Evolutionary conservation across 2,113 vertebrate genomes (phyloP).

Genomic region (Oxyruncus cristatus): DNA sequence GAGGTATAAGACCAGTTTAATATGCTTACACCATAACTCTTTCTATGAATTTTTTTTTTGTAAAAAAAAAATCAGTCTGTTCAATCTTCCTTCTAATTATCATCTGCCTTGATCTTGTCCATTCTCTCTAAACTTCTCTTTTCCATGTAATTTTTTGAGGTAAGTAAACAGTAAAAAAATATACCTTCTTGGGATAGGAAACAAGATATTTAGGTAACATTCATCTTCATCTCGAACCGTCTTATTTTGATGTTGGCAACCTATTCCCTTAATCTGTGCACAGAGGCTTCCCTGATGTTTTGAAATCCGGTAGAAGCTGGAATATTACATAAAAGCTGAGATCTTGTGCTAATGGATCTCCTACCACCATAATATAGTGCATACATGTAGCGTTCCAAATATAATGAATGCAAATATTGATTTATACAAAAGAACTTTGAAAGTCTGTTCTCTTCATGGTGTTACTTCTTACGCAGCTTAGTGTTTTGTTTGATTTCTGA

Average conservation of each 20-base stretch:
- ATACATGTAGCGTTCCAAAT: neutral
- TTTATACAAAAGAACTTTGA: slow-evolving; percentile 4
- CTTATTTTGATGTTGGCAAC: neutral
- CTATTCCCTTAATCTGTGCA: neutral
- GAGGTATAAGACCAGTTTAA: neutral
- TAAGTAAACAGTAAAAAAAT: neutral
- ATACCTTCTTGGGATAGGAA: neutral
- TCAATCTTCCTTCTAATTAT: neutral
- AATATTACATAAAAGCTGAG: neutral
- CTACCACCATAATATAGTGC: neutral
- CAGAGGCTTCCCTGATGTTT: neutral
- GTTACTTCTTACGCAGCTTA: neutral
- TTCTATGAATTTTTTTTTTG: neutral
- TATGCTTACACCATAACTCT: neutral
- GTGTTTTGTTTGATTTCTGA: slow-evolving; percentile 2
- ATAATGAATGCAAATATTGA: neutral
- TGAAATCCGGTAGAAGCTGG: neutral
- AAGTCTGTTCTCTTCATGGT: neutral
- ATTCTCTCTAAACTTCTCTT: neutral
- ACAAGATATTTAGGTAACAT: neutral
- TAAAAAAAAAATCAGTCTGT: neutral
- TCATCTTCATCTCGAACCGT: neutral
- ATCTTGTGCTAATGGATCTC: neutral
- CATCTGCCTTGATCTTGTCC: neutral
- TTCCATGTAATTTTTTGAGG: neutral